Evolutionary conservation across 1,140 invertebrate species (phyloP).

Genomic region (Drosophila cardini): DNA sequence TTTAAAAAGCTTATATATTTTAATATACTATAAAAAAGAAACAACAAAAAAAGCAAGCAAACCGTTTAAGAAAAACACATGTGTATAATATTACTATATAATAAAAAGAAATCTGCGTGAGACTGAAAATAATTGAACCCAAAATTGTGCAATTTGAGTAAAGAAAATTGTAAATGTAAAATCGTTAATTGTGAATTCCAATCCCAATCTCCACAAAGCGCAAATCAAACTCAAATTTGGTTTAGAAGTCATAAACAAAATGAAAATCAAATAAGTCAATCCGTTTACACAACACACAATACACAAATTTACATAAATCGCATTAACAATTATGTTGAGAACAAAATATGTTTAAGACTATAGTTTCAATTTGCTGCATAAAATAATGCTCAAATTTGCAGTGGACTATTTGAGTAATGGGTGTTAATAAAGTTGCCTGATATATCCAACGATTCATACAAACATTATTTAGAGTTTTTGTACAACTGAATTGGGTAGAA

Average conservation of each 20-base stretch:
- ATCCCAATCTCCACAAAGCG: conserved; percentile 39
- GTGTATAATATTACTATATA: conserved; percentile 37
- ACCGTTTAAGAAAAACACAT: conserved; percentile 35
- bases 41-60: conserved; percentile 13
- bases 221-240: conserved; percentile 52
- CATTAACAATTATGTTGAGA: conserved; percentile 22
- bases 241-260: conserved; percentile 27
- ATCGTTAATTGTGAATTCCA: conserved; percentile 37
- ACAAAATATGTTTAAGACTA: conserved; percentile 18
- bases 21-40: conserved; percentile 23
- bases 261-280: conserved; percentile 14
- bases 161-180: conserved; percentile 52
- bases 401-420: conserved; percentile 22
- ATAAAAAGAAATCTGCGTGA: conserved; percentile 62
- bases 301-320: conserved; percentile 30
- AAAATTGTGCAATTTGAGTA: conserved; percentile 53
- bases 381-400: not conserved
- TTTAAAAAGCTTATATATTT: conserved; percentile 77
- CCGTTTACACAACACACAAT: conserved; percentile 29
- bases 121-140: conserved; percentile 60
- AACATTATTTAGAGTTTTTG: not conserved
- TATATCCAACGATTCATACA: not conserved
- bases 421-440: conserved; percentile 38
- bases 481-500: too few species aligned
- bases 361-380: conserved; percentile 1